A percentile compares a stretch with the other conserved stretches of the same genome.
Conservation (phyloP, 2,888 invertebrate genomes). For the Xanthia togata region DNA sequence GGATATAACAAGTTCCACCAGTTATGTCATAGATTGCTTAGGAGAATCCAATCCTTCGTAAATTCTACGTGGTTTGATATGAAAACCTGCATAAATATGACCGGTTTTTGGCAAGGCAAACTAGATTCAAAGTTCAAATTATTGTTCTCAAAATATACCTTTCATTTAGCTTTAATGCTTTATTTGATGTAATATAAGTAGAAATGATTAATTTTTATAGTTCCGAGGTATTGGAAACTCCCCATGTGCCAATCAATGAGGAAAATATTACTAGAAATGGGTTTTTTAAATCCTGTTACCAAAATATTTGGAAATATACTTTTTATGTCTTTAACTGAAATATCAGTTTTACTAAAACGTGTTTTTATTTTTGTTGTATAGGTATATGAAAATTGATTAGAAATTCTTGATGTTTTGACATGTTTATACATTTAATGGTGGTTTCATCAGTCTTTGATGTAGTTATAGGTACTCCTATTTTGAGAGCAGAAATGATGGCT, state of each 20-base stretch:
- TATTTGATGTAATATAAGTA: neutral
- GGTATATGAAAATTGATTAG: neutral
- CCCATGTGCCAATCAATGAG: too few species aligned
- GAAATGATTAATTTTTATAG: neutral
- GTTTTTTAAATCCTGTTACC: neutral
- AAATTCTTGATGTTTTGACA: neutral
- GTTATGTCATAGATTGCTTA: slow-evolving; percentile 24
- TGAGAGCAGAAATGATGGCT: slow-evolving; percentile 1
- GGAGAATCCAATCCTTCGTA: neutral
- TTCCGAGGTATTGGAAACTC: neutral
- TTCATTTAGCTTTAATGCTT: neutral
- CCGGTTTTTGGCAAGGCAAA: slow-evolving; percentile 57
- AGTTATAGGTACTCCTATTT: neutral
- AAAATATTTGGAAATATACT: neutral
- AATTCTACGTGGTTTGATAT: slow-evolving; percentile 22
- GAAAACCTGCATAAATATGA: slow-evolving; percentile 2
- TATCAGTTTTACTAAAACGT: neutral
- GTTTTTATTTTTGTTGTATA: neutral
- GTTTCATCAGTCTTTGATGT: neutral
- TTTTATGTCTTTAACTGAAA: neutral
- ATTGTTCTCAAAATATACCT: slow-evolving; percentile 9
- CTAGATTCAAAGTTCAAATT: slow-evolving; percentile 31
- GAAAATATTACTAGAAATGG: neutral
- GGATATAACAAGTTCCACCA: slow-evolving; percentile 15
- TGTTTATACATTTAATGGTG: neutral